phyloP scores from a whole-genome alignment of 2,888 invertebrate genomes.

The Andrena haemorrhoa region DNA sequence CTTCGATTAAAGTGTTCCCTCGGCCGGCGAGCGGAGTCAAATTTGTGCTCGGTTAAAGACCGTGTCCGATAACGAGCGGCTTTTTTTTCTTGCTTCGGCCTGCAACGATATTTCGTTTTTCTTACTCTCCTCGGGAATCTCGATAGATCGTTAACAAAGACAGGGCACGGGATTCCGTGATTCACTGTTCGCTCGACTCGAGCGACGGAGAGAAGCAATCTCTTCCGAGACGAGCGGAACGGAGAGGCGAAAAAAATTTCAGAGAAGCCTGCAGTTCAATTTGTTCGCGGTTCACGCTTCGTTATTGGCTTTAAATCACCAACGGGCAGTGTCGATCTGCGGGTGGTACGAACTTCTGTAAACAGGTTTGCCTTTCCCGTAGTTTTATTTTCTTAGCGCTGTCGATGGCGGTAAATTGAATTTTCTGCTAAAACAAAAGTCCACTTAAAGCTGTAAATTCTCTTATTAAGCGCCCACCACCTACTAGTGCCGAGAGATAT shows the following conservation, averaged over 20 bases:
- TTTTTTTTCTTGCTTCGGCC: not conserved
- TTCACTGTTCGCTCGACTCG: slow-evolving; percentile 27
- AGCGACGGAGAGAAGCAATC: not conserved
- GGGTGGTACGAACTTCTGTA: slow-evolving; percentile 72
- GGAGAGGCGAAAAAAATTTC: slow-evolving; percentile 59
- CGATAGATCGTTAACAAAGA: slow-evolving; percentile 43
- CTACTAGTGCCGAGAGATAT: not conserved
- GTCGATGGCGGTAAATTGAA: slow-evolving; percentile 65
- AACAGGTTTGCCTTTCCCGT: slow-evolving; percentile 64
- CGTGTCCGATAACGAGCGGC: slow-evolving; percentile 1
- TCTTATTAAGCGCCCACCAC: slow-evolving; percentile 44
- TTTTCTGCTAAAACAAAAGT: slow-evolving; percentile 68
- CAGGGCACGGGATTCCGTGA: slow-evolving; percentile 31
- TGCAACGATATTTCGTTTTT: not conserved
- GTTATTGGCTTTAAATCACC: slow-evolving; percentile 72
- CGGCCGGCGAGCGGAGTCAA: slow-evolving; percentile 21
- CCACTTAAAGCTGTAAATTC: slow-evolving; percentile 47
- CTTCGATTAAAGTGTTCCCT: slow-evolving; percentile 61
- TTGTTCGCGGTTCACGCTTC: slow-evolving; percentile 73
- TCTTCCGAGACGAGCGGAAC: slow-evolving; percentile 17
- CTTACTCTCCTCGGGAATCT: not conserved
- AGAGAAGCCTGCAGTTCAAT: slow-evolving; percentile 65
- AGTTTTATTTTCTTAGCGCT: slow-evolving; percentile 52
- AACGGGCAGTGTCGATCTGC: slow-evolving; percentile 70
- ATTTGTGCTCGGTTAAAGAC: slow-evolving; percentile 20